Evolutionary conservation across 2,888 invertebrate genomes (phyloP).

Genomic region (Epistrophe eligans): DNA sequence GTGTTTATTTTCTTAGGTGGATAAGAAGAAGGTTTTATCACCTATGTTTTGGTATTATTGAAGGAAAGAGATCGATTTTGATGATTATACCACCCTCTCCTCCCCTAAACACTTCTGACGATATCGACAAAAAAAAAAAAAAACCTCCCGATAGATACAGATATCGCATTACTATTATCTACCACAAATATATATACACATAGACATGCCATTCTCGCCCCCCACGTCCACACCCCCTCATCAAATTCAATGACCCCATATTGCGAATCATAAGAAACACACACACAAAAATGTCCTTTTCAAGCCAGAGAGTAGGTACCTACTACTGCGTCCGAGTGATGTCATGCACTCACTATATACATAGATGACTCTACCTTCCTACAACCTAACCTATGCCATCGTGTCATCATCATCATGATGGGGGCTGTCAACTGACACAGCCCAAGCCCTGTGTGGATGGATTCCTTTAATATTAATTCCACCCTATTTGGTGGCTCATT

Average conservation of each 20-base stretch:
- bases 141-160: neutral
- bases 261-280: slow-evolving; percentile 7
- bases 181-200: neutral
- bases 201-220: slow-evolving; percentile 14
- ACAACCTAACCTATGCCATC: slow-evolving; percentile 3
- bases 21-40: neutral
- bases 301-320: slow-evolving; percentile 24
- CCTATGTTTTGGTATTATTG: neutral
- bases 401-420: neutral
- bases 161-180: slow-evolving; percentile 24
- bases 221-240: neutral
- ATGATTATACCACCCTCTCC: neutral
- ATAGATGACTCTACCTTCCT: slow-evolving; percentile 37
- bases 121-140: neutral
- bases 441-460: neutral
- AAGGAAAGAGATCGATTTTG: slow-evolving; percentile 13
- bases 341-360: slow-evolving; percentile 36
- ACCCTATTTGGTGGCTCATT: slow-evolving; percentile 28
- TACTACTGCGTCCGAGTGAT: slow-evolving; percentile 42
- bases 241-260: slow-evolving; percentile 33
- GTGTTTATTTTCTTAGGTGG: neutral
- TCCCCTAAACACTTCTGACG: neutral
- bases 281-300: slow-evolving; percentile 27
- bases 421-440: slow-evolving; percentile 7
- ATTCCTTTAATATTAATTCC: slow-evolving; percentile 35